A percentile compares a stretch with the other conserved stretches of the same genome.
phyloP scores from a whole-genome alignment of 2,888 invertebrate genomes.

The Uropetala carovei region DNA sequence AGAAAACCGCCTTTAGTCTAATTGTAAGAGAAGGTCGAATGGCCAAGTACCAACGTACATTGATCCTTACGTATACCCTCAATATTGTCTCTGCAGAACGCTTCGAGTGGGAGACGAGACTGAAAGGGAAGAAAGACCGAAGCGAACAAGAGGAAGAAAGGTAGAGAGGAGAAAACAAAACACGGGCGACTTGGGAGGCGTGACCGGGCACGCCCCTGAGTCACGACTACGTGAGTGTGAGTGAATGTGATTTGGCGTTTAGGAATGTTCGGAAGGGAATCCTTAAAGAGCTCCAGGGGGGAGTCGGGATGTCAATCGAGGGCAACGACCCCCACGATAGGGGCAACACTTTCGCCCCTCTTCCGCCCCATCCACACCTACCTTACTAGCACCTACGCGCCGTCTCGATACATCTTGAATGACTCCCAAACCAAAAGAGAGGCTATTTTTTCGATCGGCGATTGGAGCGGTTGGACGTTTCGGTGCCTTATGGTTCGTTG shows the following conservation, averaged over 20 bases:
- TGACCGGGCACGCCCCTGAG: slow-evolving; percentile 28
- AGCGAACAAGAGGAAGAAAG: not conserved
- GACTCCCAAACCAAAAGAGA: not conserved
- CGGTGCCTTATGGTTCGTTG: not conserved
- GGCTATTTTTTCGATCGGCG: not conserved
- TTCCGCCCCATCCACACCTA: not conserved
- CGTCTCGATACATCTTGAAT: not conserved
- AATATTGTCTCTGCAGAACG: not conserved
- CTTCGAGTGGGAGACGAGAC: not conserved
- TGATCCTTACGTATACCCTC: too few relatives aligned
- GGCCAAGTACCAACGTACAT: not conserved
- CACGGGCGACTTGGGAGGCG: not conserved
- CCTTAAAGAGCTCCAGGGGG: not conserved
- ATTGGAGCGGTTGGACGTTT: not conserved
- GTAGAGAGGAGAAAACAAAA: not conserved
- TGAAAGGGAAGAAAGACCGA: not conserved
- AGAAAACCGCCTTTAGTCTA: not conserved
- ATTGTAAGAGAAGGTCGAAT: not conserved
- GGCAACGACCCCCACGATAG: not conserved
- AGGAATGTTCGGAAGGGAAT: slow-evolving; percentile 32
- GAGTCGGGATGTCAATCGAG: not conserved
- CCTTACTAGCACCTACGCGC: not conserved
- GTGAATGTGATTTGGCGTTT: slow-evolving; percentile 21
- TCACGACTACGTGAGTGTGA: slow-evolving; percentile 6
- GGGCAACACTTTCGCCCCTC: slow-evolving; percentile 9